phyloP scores from a whole-genome alignment of 2,797 vertebrate species.

The Spea hammondii region DNA sequence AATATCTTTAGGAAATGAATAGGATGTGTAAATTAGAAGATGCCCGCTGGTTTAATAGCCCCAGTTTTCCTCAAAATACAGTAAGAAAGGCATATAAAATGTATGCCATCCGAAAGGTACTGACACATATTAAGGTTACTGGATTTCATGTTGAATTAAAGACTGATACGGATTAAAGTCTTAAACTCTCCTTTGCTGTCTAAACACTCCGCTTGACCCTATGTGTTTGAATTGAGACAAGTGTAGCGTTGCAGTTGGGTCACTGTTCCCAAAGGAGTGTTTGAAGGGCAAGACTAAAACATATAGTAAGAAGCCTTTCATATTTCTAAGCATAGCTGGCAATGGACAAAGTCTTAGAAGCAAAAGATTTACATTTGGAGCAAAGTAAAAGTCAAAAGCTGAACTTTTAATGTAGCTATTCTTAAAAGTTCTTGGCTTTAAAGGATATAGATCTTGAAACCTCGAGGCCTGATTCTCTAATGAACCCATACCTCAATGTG shows the following conservation, averaged over 20 bases:
- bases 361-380: constrained; percentile 43
- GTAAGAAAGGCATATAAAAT: constrained; percentile 16
- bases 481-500: constrained; percentile 12
- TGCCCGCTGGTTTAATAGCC: background rate
- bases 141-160: constrained; percentile 44
- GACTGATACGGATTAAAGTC: constrained; percentile 35
- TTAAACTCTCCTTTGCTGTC: constrained; percentile 29
- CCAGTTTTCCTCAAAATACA: background rate
- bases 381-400: constrained; percentile 25
- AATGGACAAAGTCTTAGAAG: constrained; percentile 33
- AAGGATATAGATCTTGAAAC: constrained; percentile 27
- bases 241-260: constrained; percentile 38
- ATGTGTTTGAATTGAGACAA: constrained; percentile 36
- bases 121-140: constrained; percentile 36
- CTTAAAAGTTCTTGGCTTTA: constrained; percentile 33
- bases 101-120: constrained; percentile 13
- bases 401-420: constrained; percentile 36
- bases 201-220: constrained; percentile 30
- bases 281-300: constrained; percentile 44
- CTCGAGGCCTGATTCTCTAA: constrained; percentile 31
- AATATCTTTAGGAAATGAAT: no score
- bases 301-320: constrained; percentile 30
- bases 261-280: constrained; percentile 40
- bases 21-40: no score
- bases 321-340: constrained; percentile 34